Percentiles rank a stretch among this genome's conserved stretches.
Evolutionary conservation across 2,113 vertebrate species (phyloP).

Genomic region (Ceuthmochares aereus): DNA sequence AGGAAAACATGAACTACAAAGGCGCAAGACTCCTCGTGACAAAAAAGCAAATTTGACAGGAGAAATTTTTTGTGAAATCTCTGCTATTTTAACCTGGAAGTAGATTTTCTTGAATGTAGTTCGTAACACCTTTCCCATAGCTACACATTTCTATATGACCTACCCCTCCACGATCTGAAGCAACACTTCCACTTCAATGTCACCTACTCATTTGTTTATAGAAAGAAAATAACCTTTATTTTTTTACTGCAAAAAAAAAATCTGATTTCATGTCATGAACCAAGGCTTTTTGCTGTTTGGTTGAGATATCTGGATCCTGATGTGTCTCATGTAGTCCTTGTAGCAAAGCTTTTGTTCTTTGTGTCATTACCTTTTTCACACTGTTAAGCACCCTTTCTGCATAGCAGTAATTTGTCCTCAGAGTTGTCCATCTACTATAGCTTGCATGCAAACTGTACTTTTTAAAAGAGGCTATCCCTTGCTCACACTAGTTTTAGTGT

Average conservation of each 20-base stretch:
- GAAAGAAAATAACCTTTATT: neutral
- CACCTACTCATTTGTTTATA: neutral
- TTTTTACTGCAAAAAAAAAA: neutral
- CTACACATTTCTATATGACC: accelerated
- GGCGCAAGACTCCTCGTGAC: accelerated
- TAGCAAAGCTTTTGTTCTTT: neutral
- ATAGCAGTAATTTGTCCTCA: neutral
- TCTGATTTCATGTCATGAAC: neutral
- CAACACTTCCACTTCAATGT: neutral
- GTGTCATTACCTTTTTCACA: neutral
- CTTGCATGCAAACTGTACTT: neutral
- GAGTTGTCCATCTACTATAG: neutral
- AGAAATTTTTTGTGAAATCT: neutral
- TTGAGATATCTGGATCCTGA: neutral
- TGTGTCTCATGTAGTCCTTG: neutral
- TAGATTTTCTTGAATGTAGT: neutral
- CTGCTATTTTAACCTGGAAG: neutral
- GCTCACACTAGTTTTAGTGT: neutral
- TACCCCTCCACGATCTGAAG: neutral
- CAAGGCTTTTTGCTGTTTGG: neutral
- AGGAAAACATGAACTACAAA: neutral
- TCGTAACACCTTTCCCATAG: neutral
- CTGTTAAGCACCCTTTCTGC: neutral
- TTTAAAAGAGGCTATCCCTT: neutral
- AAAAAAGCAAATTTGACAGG: neutral